Base-by-base conservation (phyloP, 1,140 invertebrate species). In the Lordiphosa stackelbergi region DNA sequence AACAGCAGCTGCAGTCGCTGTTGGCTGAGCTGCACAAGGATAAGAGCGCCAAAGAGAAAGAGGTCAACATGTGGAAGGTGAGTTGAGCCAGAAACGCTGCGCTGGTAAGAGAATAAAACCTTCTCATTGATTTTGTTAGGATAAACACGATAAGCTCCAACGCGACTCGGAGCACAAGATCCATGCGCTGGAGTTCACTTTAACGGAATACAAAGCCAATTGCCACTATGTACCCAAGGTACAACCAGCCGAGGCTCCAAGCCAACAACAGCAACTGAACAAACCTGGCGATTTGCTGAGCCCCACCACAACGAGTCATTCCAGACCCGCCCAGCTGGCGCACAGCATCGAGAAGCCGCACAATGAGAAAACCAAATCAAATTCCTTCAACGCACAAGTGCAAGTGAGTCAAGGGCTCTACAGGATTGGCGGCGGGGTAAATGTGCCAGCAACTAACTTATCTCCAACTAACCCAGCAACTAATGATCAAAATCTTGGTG, bases 401-500 rank as follows among this genome's bases (percentile, higher is more conserved):
- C 65, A 73, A 65, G 86, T 88, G 86, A 88, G 86, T 87, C 65
- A 74, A 4, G 79, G 85, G 55, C 49, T 88, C 54, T 88, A 88
- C 68, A 79, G 69, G 66, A 86, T 88, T 54, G 66, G 71, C 63
- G 46, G 64, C 48, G 62, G 73, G 56, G 69, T 85, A 66, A 78
- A 78, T 54, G 56, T 59, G 38, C 59, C 64, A 73, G 10, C 38
- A 58, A 73, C 73, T 85, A 83, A 81, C 60, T 37, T 59, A 77
- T 69, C 58, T n/a, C 36, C 38, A 60, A 69, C 16, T 34, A 45
- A 41, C 47, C 41, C 65, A 38, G 36, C 22, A 19, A 24, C 69
- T 61, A 60, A 45, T 53, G 55, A 60, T 49, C 43, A 31, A 42
- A 48, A 40, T 55, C 61, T 69, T 70, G 70, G 53, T 52, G 66